Conservation (phyloP, 2,888 invertebrate species). For the Agrotis clavis region DNA sequence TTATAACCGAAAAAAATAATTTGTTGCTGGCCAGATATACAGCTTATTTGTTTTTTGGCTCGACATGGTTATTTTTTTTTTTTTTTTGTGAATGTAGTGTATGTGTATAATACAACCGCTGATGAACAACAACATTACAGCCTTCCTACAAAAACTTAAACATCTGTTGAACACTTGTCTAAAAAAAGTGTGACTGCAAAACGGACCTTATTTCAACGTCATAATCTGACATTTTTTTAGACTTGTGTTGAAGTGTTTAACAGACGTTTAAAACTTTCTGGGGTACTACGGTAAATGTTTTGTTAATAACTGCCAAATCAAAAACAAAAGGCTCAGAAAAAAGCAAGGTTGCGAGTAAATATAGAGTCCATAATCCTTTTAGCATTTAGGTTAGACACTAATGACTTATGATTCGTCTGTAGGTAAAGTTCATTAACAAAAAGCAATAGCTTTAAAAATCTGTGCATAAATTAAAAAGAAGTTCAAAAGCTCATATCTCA, state of each 20-base stretch:
- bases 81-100: rapidly evolving
- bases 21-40: background rate
- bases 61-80: too few species aligned
- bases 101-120: too few species aligned
- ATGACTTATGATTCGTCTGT: conserved; percentile 23
- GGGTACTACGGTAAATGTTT: too few species aligned
- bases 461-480: conserved; percentile 43
- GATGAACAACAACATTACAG: too few species aligned
- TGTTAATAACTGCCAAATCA: background rate
- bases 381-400: conserved; percentile 11
- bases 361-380: background rate
- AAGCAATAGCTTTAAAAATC: conserved; percentile 20
- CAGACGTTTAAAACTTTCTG: too few species aligned
- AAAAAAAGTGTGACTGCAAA: too few species aligned
- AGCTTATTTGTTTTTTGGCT: conserved; percentile 1
- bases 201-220: too few species aligned
- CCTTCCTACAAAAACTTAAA: too few species aligned
- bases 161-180: too few species aligned
- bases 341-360: background rate
- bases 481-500: conserved; percentile 55
- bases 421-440: conserved; percentile 41
- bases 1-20: background rate
- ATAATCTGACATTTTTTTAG: too few species aligned
- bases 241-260: too few species aligned
- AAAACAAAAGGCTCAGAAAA: background rate